phyloP scores from a whole-genome alignment of 2,888 invertebrate genomes.

The Ornithoptera priamus region DNA sequence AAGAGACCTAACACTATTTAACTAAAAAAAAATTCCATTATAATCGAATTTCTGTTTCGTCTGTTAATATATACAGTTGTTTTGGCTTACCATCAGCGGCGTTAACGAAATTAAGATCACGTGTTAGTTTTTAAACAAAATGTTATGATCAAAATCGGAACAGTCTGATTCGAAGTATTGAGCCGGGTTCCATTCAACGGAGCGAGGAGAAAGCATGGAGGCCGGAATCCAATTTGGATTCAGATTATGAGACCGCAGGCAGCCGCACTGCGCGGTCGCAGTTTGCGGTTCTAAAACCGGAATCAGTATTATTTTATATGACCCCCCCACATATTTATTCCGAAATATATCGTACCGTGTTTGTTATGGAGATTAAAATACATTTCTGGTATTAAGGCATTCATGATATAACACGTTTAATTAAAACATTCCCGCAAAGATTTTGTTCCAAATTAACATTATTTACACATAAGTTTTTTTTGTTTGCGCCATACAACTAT shows the following conservation, averaged over 20 bases:
- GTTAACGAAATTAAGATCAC: no score
- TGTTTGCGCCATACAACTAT: no score
- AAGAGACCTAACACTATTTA: no score
- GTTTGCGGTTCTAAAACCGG: conserved; percentile 36
- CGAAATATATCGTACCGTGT: neutral
- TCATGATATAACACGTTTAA: neutral
- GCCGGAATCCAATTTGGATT: conserved; percentile 22
- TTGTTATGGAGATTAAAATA: neutral
- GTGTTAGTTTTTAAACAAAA: no score
- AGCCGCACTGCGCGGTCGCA: conserved; percentile 35
- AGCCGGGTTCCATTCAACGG: neutral
- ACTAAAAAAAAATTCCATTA: no score
- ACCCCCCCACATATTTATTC: conserved; percentile 24
- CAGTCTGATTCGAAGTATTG: neutral
- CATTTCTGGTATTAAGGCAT: neutral
- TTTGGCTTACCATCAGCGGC: no score
- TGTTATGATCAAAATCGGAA: neutral
- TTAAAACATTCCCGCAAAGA: neutral
- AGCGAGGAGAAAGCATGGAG: neutral
- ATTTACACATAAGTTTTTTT: neutral
- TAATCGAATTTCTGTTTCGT: no score
- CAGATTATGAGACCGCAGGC: conserved; percentile 34
- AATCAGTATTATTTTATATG: conserved; percentile 21
- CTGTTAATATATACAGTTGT: no score
- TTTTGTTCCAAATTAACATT: neutral